Conservation (phyloP, 1,140 invertebrate genomes). For the Battus philenor region DNA sequence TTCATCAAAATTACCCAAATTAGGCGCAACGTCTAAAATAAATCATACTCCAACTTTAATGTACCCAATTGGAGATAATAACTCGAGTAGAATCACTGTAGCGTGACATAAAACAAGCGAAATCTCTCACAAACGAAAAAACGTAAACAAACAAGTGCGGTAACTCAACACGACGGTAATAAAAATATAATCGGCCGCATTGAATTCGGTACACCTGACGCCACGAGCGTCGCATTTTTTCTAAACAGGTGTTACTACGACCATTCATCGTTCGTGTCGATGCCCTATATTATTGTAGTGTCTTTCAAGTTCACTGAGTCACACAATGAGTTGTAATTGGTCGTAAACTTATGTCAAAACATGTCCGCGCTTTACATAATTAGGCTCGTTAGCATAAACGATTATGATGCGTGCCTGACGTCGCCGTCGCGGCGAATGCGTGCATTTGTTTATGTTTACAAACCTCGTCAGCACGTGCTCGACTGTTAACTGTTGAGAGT, state of each 20-base stretch:
- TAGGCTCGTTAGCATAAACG: conserved; percentile 66
- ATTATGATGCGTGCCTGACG: conserved; percentile 71
- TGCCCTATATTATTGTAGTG: conserved; percentile 66
- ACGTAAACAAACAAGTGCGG: conserved; percentile 31
- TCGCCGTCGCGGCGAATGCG: conserved; percentile 57
- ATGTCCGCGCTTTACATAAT: conserved; percentile 67
- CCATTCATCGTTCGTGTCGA: conserved; percentile 57
- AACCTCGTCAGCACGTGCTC: conserved; percentile 51
- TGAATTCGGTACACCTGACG: conserved; percentile 62
- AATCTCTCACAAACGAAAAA: conserved; percentile 21
- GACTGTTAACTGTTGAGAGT: conserved; percentile 45
- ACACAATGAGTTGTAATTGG: conserved; percentile 68
- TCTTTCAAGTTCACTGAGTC: conserved; percentile 69
- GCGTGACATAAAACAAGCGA: not conserved
- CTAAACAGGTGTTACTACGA: conserved; percentile 59
- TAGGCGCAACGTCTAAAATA: no score
- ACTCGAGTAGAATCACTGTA: conserved; percentile 3
- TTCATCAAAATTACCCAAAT: no score
- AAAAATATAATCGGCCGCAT: conserved; percentile 52
- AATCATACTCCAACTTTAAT: no score
- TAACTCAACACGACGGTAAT: conserved; percentile 33
- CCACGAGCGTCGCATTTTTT: conserved; percentile 46
- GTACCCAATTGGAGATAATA: no score
- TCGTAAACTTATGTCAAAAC: conserved; percentile 69
- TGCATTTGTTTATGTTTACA: conserved; percentile 66